phyloP scores from a whole-genome alignment of 2,888 invertebrate species.

The Folsomia candida region DNA sequence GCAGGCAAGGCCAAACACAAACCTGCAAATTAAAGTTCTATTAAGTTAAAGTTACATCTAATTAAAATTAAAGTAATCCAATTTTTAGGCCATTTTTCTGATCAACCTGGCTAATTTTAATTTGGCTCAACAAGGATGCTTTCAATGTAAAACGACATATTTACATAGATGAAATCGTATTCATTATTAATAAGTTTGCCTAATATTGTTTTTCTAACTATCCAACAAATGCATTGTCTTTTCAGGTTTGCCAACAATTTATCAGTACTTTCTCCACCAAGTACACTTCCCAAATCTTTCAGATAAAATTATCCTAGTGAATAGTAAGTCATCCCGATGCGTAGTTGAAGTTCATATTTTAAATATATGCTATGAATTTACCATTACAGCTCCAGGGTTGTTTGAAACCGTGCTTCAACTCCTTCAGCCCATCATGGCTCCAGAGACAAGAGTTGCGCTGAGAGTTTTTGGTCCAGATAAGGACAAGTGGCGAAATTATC shows the following conservation, averaged over 20 bases:
- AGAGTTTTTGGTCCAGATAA: constrained; percentile 30
- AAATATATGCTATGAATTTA: neutral
- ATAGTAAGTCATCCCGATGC: constrained; percentile 28
- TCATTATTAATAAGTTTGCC: neutral
- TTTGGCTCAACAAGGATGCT: no score
- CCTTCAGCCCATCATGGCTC: constrained; percentile 36
- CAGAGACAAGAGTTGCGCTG: constrained; percentile 33
- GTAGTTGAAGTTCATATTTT: neutral
- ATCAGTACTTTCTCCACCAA: constrained; percentile 37
- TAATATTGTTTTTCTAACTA: neutral
- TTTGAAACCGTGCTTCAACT: constrained; percentile 30
- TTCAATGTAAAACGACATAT: constrained; percentile 24
- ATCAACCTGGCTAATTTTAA: constrained; percentile 28
- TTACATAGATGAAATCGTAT: neutral
- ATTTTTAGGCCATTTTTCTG: constrained; percentile 30
- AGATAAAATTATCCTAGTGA: constrained; percentile 32
- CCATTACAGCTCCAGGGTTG: constrained; percentile 20
- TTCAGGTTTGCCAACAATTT: constrained; percentile 33
- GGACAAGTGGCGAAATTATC: constrained; percentile 26
- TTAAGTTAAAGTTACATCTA: no score
- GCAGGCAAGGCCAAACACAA: no score
- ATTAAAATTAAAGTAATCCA: no score
- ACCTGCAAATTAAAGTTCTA: no score
- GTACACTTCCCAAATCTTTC: constrained; percentile 32
- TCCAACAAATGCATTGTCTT: neutral